Evolutionary conservation across 2,888 invertebrate genomes (phyloP).

Genomic region (Pachliopta kotzebuea): DNA sequence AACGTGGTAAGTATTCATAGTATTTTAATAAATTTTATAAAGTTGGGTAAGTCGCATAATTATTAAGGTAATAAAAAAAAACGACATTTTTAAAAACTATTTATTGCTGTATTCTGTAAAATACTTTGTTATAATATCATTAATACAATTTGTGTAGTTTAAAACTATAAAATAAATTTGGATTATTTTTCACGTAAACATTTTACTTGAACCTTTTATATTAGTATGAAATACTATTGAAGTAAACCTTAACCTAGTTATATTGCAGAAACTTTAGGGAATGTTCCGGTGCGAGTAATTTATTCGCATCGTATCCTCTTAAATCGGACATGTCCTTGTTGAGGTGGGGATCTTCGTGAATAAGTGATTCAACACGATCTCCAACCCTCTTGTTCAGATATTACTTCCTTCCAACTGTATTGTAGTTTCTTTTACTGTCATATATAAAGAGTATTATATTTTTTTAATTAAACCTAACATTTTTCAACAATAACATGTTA

Average conservation of each 20-base stretch:
- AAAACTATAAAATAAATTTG: too few relatives aligned
- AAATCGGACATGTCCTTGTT: constrained; percentile 29
- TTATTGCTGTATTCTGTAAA: too few relatives aligned
- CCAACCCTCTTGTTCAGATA: constrained; percentile 7
- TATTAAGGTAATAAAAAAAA: too few relatives aligned
- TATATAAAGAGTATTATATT: not conserved
- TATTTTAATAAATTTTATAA: too few relatives aligned
- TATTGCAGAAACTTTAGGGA: not conserved
- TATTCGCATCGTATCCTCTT: constrained; percentile 25
- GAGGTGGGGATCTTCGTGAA: constrained; percentile 28
- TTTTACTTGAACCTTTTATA: too few relatives aligned
- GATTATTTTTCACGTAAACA: too few relatives aligned
- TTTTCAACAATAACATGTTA: too few relatives aligned
- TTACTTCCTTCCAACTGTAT: constrained; percentile 3
- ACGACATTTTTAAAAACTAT: too few relatives aligned
- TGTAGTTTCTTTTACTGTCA: constrained; percentile 19
- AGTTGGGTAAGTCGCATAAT: too few relatives aligned
- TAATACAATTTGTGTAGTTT: too few relatives aligned
- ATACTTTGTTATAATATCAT: too few relatives aligned
- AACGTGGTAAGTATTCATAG: too few relatives aligned
- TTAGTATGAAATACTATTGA: not conserved
- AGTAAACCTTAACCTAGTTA: not conserved
- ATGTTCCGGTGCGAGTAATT: constrained; percentile 14
- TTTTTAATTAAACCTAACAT: not conserved
- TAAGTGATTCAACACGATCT: constrained; percentile 19